phyloP scores from a whole-genome alignment of 2,888 invertebrate species.

The Colletes collaris region DNA sequence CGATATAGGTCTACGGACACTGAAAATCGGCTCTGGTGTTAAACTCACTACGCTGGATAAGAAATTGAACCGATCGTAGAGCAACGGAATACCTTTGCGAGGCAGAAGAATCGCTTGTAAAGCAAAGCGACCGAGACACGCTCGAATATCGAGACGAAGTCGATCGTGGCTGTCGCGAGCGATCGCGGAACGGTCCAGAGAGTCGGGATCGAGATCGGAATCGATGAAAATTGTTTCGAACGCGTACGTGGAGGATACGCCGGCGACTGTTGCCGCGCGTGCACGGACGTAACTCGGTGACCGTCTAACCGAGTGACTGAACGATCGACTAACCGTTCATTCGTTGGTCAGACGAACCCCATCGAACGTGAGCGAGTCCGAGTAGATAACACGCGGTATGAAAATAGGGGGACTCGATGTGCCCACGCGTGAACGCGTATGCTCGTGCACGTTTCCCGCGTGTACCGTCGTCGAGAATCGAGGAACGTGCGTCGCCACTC shows the following conservation, averaged over 20 bases:
- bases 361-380: slow-evolving; percentile 44
- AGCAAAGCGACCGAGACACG: no score
- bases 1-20: no score
- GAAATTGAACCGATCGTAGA: no score
- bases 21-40: no score
- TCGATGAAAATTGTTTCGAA: not conserved
- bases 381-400: slow-evolving; percentile 55
- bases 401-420: slow-evolving; percentile 61
- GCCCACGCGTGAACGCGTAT: slow-evolving; percentile 49
- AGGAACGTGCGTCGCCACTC: slow-evolving; percentile 33
- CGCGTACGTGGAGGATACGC: not conserved
- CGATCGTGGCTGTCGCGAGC: not conserved
- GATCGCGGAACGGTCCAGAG: not conserved
- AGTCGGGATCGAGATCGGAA: no score
- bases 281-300: slow-evolving; percentile 68
- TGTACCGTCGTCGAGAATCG: slow-evolving; percentile 20
- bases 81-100: no score
- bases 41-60: no score
- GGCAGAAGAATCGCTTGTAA: no score
- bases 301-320: slow-evolving; percentile 71
- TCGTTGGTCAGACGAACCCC: slow-evolving; percentile 42
- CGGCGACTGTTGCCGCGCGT: slow-evolving; percentile 40
- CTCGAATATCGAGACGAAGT: no score
- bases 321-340: slow-evolving; percentile 65
- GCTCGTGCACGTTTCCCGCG: slow-evolving; percentile 20